A percentile compares a stretch with the other conserved stretches of the same genome.
Evolutionary conservation across 1,140 invertebrate genomes (phyloP).

Genomic region (Drosophila cardini): DNA sequence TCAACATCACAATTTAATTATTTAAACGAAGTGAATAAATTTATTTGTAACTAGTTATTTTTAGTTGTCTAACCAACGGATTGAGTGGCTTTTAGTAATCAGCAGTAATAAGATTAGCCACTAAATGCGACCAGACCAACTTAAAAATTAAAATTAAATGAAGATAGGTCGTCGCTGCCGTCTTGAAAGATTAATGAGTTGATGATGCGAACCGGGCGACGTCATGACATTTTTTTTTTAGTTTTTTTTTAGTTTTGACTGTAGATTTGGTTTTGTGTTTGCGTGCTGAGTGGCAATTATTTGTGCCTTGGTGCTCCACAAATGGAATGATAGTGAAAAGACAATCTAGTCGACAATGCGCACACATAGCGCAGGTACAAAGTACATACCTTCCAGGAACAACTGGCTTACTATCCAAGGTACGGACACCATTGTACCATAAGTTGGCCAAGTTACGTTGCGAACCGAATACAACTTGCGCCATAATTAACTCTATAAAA

Average conservation of each 20-base stretch:
- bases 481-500: constrained; percentile 67
- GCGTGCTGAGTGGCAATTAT: constrained; percentile 68
- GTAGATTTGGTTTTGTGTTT: constrained; percentile 37
- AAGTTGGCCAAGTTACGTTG: constrained; percentile 25
- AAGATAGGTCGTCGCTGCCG: not conserved
- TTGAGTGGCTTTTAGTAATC: constrained; percentile 32
- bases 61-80: constrained; percentile 19
- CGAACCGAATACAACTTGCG: constrained; percentile 50
- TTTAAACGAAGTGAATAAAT: not conserved
- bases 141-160: constrained; percentile 66
- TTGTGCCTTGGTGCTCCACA: constrained; percentile 22
- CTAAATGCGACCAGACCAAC: constrained; percentile 22
- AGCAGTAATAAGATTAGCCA: constrained; percentile 24
- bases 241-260: too few relatives aligned
- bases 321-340: constrained; percentile 45
- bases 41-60: constrained; percentile 16
- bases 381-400: constrained; percentile 46
- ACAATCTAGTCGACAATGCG: constrained; percentile 43
- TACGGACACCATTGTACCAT: constrained; percentile 1
- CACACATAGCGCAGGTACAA: constrained; percentile 48
- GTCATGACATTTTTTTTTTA: not conserved
- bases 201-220: constrained; percentile 18
- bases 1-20: not conserved
- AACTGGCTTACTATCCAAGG: constrained; percentile 23
- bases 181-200: constrained; percentile 42